Evolutionary conservation across 2,888 invertebrate genomes (phyloP), one percentile per base, ranked within the genome.

Genomic region (Dermolepida albohirtum): DNA sequence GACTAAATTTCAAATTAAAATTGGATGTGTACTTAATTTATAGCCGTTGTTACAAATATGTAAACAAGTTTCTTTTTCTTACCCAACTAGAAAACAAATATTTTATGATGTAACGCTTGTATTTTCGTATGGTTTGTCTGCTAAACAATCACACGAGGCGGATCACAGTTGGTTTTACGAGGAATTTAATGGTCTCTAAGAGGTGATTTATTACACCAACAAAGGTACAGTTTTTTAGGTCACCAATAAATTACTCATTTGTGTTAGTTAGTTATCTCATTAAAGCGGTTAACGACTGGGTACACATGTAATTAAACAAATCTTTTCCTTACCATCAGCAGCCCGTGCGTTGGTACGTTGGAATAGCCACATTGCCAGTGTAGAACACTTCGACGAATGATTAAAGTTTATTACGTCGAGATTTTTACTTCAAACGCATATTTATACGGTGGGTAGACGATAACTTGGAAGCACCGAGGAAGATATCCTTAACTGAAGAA

Each of bases 61-160:
- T 54, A 54, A 54, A 54, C 52, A 57, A 43, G 44, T 44, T 44
- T 16, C 43, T 54, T 54, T 27, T 12, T 57, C 43, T 57, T 43
- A 39, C 57, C 10, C 43, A 57, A 57, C 27, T 29, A 27, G 57
- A 57, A 57, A 43, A 57, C 57, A 57, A 57, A 57, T 57, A 57
- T 57, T 57, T 57, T 57, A 57, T 57, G 57, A 57, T 44, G 57
- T 57, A 57, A 57, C 57, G 44, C 44, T 12, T 57, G 52, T 52
- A 11, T 52, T 34, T 52, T 14, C 5, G 34, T 52, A 52, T 14
- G 34, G 12, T n/a, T 27, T 17, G 16, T 22, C 17, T 22, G n/a
- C 40, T 55, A 55, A 40, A 55, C 54, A 55, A 55, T 55, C 54
- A 17, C 12, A 40, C 16, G 43, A 43, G 27, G 57, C 57, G 57